These are phyloP conservation scores for Anabacerthia variegaticeps DNA, from an alignment of 2,797 vertebrate genomes.

Conservation along the genomic window DNA sequence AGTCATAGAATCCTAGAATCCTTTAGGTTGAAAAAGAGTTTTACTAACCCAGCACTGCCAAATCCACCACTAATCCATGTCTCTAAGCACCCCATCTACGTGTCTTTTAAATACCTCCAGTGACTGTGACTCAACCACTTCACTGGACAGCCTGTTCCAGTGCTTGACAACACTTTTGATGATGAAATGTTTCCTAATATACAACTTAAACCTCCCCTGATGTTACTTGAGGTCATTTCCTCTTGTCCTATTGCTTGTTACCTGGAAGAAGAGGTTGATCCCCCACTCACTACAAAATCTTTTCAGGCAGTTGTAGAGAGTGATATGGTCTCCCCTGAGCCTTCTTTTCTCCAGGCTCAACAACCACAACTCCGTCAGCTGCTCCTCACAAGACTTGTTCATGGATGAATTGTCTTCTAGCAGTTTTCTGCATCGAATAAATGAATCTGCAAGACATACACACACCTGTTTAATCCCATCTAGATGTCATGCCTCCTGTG, in stretches of 20 bases:
- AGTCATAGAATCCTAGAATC: neutral
- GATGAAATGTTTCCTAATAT: neutral
- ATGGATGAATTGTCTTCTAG: neutral
- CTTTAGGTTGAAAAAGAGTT: neutral
- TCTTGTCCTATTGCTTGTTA: neutral
- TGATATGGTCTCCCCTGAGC: fast-evolving
- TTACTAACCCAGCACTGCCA: neutral
- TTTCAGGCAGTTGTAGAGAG: neutral
- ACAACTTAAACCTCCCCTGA: neutral
- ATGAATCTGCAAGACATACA: neutral
- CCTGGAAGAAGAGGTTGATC: neutral
- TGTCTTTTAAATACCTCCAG: neutral
- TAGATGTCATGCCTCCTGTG: neutral
- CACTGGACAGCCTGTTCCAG: neutral
- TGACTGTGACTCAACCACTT: neutral
- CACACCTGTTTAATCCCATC: neutral
- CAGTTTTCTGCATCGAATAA: neutral
- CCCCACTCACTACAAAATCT: fast-evolving
- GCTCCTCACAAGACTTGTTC: neutral
- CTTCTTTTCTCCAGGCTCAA: neutral
- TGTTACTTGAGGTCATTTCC: neutral
- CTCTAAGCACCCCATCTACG: fast-evolving
- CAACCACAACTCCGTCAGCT: fast-evolving
- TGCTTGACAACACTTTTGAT: neutral
- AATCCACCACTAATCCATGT: neutral